Percentiles rank a stretch among this genome's conserved stretches.
phyloP scores from a whole-genome alignment of 2,888 invertebrate species.

The Xestia sexstrigata region DNA sequence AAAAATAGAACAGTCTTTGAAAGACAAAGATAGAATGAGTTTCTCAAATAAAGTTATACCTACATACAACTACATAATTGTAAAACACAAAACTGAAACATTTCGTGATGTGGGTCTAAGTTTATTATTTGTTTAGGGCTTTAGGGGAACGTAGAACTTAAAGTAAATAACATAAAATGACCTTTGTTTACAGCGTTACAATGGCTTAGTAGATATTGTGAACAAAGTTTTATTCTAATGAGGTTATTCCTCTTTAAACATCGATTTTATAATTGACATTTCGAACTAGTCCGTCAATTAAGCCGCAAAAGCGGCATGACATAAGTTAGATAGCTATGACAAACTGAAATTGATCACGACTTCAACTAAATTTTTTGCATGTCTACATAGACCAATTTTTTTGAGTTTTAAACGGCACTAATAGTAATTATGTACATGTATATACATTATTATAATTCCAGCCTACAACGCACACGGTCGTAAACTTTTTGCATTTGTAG shows the following conservation, averaged over 20 bases:
- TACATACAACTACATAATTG: neutral
- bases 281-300: constrained; percentile 45
- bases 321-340: constrained; percentile 61
- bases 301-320: constrained; percentile 28
- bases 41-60: neutral
- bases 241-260: constrained; percentile 40
- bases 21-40: constrained; percentile 14
- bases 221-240: constrained; percentile 27
- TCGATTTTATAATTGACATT: constrained; percentile 42
- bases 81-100: neutral
- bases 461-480: constrained; percentile 21
- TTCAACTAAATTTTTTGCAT: constrained; percentile 53
- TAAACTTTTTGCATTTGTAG: constrained; percentile 33
- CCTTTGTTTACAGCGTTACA: neutral
- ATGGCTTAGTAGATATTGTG: neutral
- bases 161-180: constrained; percentile 4
- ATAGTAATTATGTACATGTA: constrained; percentile 33
- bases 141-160: constrained; percentile 2
- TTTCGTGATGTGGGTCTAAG: neutral
- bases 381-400: constrained; percentile 22
- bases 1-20: constrained; percentile 35
- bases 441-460: constrained; percentile 46
- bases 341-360: constrained; percentile 64
- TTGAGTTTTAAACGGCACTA: constrained; percentile 32
- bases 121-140: constrained; percentile 16